Conservation (phyloP, 2,797 vertebrate genomes). For the Tokudaia muenninki region DNA sequence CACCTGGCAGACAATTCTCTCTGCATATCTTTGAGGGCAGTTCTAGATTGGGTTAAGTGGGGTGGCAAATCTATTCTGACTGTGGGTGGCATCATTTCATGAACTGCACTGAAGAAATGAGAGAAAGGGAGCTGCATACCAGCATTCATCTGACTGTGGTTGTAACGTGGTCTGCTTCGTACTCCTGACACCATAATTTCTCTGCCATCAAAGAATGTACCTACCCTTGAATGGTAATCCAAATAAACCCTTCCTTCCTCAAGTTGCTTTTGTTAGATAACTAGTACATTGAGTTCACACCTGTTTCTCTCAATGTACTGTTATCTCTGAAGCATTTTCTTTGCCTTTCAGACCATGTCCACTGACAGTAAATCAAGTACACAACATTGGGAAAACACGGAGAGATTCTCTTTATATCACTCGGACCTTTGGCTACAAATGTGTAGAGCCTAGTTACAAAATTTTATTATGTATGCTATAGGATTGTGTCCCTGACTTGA, state of each 20-base stretch:
- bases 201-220: neutral
- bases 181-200: neutral
- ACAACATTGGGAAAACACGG: neutral
- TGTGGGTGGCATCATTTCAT: neutral
- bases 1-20: neutral
- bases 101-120: neutral
- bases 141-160: neutral
- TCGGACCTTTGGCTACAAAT: neutral
- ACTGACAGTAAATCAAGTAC: neutral
- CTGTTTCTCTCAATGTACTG: slow-evolving; percentile 10
- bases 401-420: slow-evolving; percentile 18
- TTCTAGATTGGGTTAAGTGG: neutral
- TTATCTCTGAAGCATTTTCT: slow-evolving; percentile 38
- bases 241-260: neutral
- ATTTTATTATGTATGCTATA: neutral
- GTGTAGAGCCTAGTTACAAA: neutral
- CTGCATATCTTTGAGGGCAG: neutral
- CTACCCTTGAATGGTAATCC: neutral
- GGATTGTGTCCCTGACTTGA: neutral
- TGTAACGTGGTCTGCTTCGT: neutral
- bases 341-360: neutral
- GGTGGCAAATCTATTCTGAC: neutral
- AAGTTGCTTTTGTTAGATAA: neutral
- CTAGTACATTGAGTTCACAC: neutral
- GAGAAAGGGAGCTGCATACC: neutral